These are phyloP conservation scores for Falco berigora DNA, from an alignment of 2,797 vertebrate genomes.

Conservation along the genomic window DNA sequence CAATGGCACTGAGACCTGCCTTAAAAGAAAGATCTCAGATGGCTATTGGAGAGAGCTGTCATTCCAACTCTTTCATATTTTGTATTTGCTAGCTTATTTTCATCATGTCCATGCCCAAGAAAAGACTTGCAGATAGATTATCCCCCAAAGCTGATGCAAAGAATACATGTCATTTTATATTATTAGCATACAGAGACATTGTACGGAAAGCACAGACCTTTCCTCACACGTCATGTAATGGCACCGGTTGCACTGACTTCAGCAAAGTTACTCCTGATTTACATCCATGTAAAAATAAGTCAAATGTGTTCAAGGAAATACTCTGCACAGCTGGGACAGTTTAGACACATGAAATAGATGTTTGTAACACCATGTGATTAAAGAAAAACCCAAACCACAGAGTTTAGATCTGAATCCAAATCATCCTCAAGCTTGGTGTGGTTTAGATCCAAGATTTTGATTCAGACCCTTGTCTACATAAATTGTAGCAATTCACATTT, in stretches of 20 bases:
- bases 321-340: conserved; percentile 43
- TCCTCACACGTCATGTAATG: not conserved
- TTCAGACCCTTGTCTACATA: not conserved
- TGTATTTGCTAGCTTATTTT: not conserved
- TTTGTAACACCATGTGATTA: conserved; percentile 53
- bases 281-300: not conserved
- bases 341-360: conserved; percentile 53
- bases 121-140: not conserved
- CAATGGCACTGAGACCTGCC: not conserved
- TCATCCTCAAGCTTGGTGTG: not conserved
- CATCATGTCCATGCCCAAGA: not conserved
- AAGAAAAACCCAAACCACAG: conserved; percentile 42
- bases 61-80: not conserved
- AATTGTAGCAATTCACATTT: not conserved
- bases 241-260: not conserved
- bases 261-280: conserved; percentile 2
- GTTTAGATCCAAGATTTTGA: conserved; percentile 20
- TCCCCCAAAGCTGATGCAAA: not conserved
- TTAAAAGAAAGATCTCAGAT: not conserved
- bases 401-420: conserved; percentile 40
- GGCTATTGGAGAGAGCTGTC: not conserved
- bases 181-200: not conserved
- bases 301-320: conserved; percentile 6
- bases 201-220: not conserved
- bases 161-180: not conserved